phyloP scores from a whole-genome alignment of 2,888 invertebrate genomes.

The Unio pictorum region DNA sequence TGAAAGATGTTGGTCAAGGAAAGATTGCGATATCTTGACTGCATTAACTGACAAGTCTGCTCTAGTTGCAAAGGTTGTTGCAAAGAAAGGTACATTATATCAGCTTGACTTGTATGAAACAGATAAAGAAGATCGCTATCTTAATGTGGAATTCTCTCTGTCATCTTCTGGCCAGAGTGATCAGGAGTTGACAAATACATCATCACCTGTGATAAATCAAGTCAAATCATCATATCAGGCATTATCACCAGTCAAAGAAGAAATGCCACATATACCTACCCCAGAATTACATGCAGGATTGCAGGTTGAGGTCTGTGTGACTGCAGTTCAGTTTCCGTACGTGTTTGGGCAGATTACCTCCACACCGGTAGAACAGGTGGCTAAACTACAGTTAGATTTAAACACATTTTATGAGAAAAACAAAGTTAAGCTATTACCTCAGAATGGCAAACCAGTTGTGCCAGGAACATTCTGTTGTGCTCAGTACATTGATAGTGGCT shows the following conservation, averaged over 20 bases:
- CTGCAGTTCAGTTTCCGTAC: slow-evolving; percentile 30
- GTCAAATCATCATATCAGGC: not conserved
- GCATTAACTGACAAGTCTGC: slow-evolving; percentile 30
- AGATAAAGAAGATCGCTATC: slow-evolving; percentile 27
- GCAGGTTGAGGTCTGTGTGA: slow-evolving; percentile 32
- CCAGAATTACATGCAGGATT: slow-evolving; percentile 34
- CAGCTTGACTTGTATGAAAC: slow-evolving; percentile 46
- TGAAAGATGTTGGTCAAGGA: slow-evolving; percentile 23
- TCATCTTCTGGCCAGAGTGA: slow-evolving; percentile 3
- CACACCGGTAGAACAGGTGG: slow-evolving; percentile 36
- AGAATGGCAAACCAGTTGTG: slow-evolving; percentile 2
- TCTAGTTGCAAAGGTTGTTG: slow-evolving; percentile 35
- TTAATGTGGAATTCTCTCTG: slow-evolving; percentile 32
- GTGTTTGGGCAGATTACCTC: slow-evolving; percentile 44
- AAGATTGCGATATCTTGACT: slow-evolving; percentile 27
- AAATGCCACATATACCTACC: slow-evolving; percentile 14
- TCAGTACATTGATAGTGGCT: slow-evolving; percentile 44
- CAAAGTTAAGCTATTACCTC: slow-evolving; percentile 10
- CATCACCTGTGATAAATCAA: not conserved
- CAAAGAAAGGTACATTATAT: slow-evolving; percentile 31
- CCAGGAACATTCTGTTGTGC: slow-evolving; percentile 40
- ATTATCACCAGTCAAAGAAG: not conserved
- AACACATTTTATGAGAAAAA: slow-evolving; percentile 32
- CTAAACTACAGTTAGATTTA: slow-evolving; percentile 35
- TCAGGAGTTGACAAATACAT: slow-evolving; percentile 4